Evolutionary conservation across 2,888 invertebrate species (phyloP).

Genomic region (Hypomecis atomaria): DNA sequence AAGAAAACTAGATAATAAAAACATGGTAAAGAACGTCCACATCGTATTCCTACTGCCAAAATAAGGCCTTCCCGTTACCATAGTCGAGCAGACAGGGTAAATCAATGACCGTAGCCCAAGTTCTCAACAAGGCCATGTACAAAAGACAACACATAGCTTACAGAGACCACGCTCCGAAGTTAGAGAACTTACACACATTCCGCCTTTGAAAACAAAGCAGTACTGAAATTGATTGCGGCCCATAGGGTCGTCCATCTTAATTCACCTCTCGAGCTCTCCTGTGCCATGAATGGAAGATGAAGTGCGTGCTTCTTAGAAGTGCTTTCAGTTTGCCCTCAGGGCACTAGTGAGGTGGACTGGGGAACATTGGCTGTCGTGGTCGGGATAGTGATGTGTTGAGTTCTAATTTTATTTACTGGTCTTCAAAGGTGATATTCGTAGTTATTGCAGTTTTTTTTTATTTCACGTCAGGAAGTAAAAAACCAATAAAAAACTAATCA

Average conservation of each 20-base stretch:
- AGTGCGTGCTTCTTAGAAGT: constrained; percentile 40
- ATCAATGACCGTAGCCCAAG: background rate
- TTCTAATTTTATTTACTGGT: background rate
- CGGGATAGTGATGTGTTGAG: constrained; percentile 11
- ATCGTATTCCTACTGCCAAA: too few relatives aligned
- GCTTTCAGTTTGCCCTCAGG: constrained; percentile 31
- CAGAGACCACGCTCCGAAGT: constrained; percentile 2
- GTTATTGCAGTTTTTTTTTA: too few relatives aligned
- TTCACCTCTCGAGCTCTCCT: constrained; percentile 39
- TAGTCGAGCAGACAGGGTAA: background rate
- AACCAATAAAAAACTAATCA: too few relatives aligned
- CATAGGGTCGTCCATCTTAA: constrained; percentile 40
- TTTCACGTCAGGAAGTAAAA: too few relatives aligned
- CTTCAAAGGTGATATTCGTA: too few relatives aligned
- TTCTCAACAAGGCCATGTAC: background rate
- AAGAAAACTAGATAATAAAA: too few relatives aligned
- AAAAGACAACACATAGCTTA: background rate
- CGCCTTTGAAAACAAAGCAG: constrained; percentile 18
- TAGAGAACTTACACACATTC: constrained; percentile 4
- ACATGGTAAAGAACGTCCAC: too few relatives aligned
- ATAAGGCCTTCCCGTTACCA: too few relatives aligned
- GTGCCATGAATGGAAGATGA: constrained; percentile 45
- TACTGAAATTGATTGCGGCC: constrained; percentile 23
- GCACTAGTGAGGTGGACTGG: constrained; percentile 31
- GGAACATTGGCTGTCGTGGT: too few relatives aligned